Base-by-base conservation (phyloP, 1,140 invertebrate genomes). In the Drosophila grimshawi region DNA sequence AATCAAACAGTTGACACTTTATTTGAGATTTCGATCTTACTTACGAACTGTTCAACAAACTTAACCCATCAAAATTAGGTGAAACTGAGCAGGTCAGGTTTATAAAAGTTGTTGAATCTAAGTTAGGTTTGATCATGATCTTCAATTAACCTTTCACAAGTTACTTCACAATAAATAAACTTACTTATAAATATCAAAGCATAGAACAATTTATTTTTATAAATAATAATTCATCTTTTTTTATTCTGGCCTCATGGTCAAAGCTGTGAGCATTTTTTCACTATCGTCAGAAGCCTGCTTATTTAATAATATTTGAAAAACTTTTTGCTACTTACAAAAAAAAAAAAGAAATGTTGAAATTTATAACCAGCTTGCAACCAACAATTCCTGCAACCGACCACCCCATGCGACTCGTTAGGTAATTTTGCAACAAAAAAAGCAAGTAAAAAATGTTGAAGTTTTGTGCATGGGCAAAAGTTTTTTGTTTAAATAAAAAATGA, bases 401-500 rank as follows among this genome's bases (percentile, higher is more conserved):
- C 10, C 56, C 41, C 52, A 51, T 52, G 32, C 29, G 46, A 33
- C 72, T 64, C 67, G 52, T 71, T 64, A 71, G 67, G 67, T 76
- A 71, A 76, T 76, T 71, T 76, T 55, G 41, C 43, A 62, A 72
- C n/a, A 29, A 33, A 30, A 35, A 19, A 35, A 33, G 19, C 51
- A 51, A 37, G 6, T 39, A 37, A 41, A 37, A 41, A 61, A 64
- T 33, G 27, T 48, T 19, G 19, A 81, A 60, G 72, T 75, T 75
- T 70, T 75, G 52, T 59, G 53, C 67, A 71, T 62, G 56, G 64
- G 43, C 48, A 64, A 53, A 81, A 77, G 46, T 81, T 78, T 72
- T 48, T 62, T 79, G 72, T 75, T 56, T 80, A 64, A 80, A 76
- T 82, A 76, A 79, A 74, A 75, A 76, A 83, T 83, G 76, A 76